Base-by-base conservation (phyloP, 2,888 invertebrate genomes). In the Azorinus chamasolen region DNA sequence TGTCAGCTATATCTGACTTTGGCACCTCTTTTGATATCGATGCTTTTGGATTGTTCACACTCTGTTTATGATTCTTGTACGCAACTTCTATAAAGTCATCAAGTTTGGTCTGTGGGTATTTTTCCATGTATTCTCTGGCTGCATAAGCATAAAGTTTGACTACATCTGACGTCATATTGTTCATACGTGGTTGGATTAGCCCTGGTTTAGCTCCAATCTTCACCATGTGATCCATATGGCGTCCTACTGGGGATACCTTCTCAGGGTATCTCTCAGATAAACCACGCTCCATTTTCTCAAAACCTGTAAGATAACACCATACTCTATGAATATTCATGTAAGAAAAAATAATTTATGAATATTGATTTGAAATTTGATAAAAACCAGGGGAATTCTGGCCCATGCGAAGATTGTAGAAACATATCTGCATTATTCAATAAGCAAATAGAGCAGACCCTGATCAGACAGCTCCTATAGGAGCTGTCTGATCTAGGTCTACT, bases 281-380 rank as follows among this genome's bases (percentile, higher is more conserved):
- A n/a, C 91, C 91, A 41, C 83, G 61, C 51, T 91, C 91, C 90
- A 90, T 90, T 65, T 91, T 90, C 75, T 91, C 91, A 88, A 91
- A 91, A 20, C 91, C 91, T 90, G 55, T 1, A 32, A 32, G n/a
- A n/a, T n/a, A n/a, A n/a, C n/a, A n/a, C n/a, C n/a, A n/a, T n/a
- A n/a, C n/a, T n/a, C n/a, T n/a, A n/a, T n/a, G n/a, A n/a, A n/a
- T n/a, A n/a, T n/a, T n/a, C n/a, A n/a, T n/a, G n/a, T n/a, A n/a
- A n/a, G n/a, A n/a, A n/a, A n/a, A n/a, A n/a, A n/a, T n/a, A n/a
- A n/a, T n/a, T n/a, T n/a, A n/a, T n/a, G n/a, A n/a, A n/a, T n/a
- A n/a, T n/a, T n/a, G n/a, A n/a, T n/a, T n/a, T n/a, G n/a, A n/a
- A n/a, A n/a, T n/a, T n/a, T n/a, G n/a, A n/a, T n/a, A n/a, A n/a